Evolutionary conservation across 2,113 vertebrate species (phyloP), one percentile per base, ranked within the genome.

Genomic region (Abramis brama): DNA sequence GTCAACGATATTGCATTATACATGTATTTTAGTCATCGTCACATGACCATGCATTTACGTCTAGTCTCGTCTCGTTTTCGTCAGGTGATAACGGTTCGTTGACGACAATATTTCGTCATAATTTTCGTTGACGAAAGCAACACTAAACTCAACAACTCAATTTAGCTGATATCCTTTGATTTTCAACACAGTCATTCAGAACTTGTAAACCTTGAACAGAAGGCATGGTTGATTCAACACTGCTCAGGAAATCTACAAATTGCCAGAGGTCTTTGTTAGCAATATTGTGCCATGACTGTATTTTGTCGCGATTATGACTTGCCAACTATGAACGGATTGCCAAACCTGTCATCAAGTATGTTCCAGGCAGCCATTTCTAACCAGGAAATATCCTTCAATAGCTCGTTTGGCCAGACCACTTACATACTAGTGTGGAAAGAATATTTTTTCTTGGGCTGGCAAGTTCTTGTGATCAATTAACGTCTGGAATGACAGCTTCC

Each of bases 181-280:
- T 89, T 85, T 90, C 88, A 43, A 82, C 17, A 45, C 85, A 89
- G 52, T 88, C 86, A 59, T 91, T 89, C 0, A 88, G 78, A 66
- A 39, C 60, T 83, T 88, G 74, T 36, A 87, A 33, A 25, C 87
- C 83, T 62, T 90, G 64, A 84, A 87, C 50, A 62, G 86, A 86
- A 57, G 85, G 68, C 89, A 87, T 89, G 15, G 76, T 86, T 17
- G 84, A 50, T 79, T 86, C 50, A 70, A 85, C 71, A 8, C 83
- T 90, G 9, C 19, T 86, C 6, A 86, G 9, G 50, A 90, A 87
- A 70, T 90, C 79, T 23, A 77, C 64, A 87, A 86, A 88, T 4
- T 87, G 76, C 21, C 21, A 5, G 6, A 86, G 70, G 15, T 84
- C 50, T 39, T 89, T 89, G 23, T 25, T 5, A 8, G 27, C 1